These are phyloP conservation scores for Paramormyrops hopkinsi DNA, from an alignment of 2,797 vertebrate genomes.

Conservation along the genomic window DNA sequence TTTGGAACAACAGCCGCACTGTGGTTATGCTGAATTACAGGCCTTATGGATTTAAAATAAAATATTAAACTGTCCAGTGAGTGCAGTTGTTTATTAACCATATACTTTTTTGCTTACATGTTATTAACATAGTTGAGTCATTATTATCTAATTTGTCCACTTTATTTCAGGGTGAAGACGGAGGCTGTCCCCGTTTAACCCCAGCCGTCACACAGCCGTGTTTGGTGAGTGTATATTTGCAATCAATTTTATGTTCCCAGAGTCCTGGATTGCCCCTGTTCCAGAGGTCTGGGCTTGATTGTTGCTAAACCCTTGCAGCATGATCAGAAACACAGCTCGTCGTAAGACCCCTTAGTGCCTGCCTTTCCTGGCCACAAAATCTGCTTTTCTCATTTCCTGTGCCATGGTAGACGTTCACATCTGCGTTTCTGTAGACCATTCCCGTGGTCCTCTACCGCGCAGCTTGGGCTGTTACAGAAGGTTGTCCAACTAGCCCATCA, in stretches of 20 bases:
- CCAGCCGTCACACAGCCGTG: background rate
- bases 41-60: background rate
- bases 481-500: background rate
- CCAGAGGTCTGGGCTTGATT: background rate
- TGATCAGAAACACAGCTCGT: background rate
- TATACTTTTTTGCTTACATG: background rate
- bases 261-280: background rate
- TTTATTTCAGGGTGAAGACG: conserved; percentile 12
- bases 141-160: background rate
- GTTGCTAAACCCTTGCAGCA: background rate
- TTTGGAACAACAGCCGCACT: background rate
- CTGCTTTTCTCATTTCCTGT: conserved; percentile 14
- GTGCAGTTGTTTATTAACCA: background rate
- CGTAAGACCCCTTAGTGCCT: background rate
- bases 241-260: conserved; percentile 11
- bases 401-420: background rate
- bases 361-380: background rate
- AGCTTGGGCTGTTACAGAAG: background rate
- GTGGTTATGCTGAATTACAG: background rate
- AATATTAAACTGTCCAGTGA: background rate
- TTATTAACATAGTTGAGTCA: background rate
- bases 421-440: background rate
- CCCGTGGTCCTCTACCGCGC: background rate
- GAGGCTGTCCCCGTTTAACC: background rate
- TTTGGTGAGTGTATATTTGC: conserved; percentile 15